Conservation (phyloP, 2,888 invertebrate species). For the Neoaliturus tenellus region DNA sequence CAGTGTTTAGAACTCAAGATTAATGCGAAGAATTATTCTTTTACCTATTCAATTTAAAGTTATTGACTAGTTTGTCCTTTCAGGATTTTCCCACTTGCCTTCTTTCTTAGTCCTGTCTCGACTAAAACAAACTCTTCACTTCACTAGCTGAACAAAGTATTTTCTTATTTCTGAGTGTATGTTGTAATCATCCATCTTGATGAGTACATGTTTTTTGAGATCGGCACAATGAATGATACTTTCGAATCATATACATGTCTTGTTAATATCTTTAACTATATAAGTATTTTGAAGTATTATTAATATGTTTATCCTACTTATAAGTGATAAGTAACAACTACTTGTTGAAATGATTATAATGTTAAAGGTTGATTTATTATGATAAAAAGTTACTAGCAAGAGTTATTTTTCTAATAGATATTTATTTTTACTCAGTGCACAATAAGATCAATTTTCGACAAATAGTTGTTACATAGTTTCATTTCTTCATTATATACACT, state of each 20-base stretch:
- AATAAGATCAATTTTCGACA: background rate
- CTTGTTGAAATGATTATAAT: conserved; percentile 11
- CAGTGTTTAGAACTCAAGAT: background rate
- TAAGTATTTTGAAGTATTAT: conserved; percentile 50
- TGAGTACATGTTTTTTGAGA: conserved; percentile 14
- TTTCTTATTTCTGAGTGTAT: conserved; percentile 34
- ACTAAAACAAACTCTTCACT: conserved; percentile 52
- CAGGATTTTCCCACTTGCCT: background rate
- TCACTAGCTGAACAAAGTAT: conserved; percentile 33
- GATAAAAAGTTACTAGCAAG: background rate
- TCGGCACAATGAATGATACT: background rate
- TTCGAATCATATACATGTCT: conserved; percentile 24
- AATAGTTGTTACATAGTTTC: conserved; percentile 34
- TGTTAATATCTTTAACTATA: conserved; percentile 15
- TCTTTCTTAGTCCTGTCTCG: background rate
- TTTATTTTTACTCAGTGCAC: background rate
- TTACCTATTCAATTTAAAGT: conserved; percentile 13
- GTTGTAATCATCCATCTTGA: background rate
- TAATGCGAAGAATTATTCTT: background rate
- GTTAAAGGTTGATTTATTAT: background rate
- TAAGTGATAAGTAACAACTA: conserved; percentile 33
- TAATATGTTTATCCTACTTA: conserved; percentile 44
- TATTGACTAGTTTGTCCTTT: background rate
- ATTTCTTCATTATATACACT: conserved; percentile 34
- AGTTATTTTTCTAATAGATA: background rate